Evolutionary conservation across 1,140 invertebrate species (phyloP).

Genomic region (Drosophila miranda): DNA sequence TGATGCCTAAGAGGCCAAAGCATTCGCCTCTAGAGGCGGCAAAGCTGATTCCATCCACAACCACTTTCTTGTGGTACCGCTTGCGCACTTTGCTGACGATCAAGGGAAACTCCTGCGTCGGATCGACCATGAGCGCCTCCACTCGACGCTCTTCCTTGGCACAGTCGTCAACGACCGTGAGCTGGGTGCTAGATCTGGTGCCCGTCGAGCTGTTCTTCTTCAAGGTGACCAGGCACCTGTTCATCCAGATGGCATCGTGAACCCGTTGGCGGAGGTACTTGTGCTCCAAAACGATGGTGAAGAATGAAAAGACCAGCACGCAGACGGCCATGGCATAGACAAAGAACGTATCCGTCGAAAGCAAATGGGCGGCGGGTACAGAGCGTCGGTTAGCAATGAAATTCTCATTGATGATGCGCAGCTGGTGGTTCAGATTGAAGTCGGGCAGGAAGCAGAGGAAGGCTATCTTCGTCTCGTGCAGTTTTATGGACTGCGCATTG

Average conservation of each 20-base stretch:
- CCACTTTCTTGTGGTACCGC: conserved; percentile 76
- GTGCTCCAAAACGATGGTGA: conserved; percentile 66
- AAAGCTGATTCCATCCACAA: conserved; percentile 89
- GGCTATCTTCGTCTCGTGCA: conserved; percentile 60
- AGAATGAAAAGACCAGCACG: conserved; percentile 52
- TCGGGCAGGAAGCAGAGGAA: conserved; percentile 73
- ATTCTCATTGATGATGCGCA: conserved; percentile 75
- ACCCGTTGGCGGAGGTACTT: conserved; percentile 50
- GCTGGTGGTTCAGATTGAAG: conserved; percentile 78
- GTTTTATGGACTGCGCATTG: conserved; percentile 62
- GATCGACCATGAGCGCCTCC: conserved; percentile 26
- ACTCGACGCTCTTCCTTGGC: conserved; percentile 40
- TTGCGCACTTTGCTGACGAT: conserved; percentile 76
- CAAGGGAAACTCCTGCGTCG: conserved; percentile 46
- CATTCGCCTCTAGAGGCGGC: conserved; percentile 90
- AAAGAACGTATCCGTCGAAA: conserved; percentile 50
- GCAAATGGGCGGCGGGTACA: conserved; percentile 1
- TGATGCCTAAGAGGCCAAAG: conserved; percentile 91
- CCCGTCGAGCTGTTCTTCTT: conserved; percentile 15
- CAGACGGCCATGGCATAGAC: conserved; percentile 49
- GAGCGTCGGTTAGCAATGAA: conserved; percentile 46
- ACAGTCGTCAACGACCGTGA: conserved; percentile 44
- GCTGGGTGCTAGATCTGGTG: background rate
- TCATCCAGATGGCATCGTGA: conserved; percentile 10
- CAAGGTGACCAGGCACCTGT: conserved; percentile 8